These are phyloP conservation scores for Sminthopsis crassicaudata DNA, from an alignment of 2,113 vertebrate genomes.

Conservation along the genomic window DNA sequence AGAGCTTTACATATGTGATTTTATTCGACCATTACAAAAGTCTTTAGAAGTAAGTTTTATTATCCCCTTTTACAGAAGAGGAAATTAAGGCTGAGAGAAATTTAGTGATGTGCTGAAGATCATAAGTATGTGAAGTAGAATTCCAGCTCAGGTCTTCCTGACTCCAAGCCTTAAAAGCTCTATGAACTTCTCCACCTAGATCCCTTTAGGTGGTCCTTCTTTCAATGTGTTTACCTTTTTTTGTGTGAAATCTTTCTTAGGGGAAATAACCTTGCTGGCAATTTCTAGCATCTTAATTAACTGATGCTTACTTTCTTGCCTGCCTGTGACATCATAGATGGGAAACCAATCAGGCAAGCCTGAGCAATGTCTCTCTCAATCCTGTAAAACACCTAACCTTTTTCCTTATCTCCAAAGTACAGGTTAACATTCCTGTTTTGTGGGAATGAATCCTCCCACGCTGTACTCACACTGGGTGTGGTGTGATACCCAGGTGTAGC, in stretches of 20 bases:
- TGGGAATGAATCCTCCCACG: background rate
- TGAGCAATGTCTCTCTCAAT: background rate
- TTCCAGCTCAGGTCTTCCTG: background rate
- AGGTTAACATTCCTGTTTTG: background rate
- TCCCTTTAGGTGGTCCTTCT: background rate
- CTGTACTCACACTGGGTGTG: background rate
- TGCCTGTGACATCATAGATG: background rate
- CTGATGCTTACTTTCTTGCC: background rate
- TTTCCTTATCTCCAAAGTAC: background rate
- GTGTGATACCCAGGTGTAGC: background rate
- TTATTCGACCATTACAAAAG: background rate
- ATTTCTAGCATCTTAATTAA: background rate
- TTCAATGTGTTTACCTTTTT: background rate
- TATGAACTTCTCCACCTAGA: background rate
- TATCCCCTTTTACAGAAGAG: conserved; percentile 1
- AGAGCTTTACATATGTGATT: background rate
- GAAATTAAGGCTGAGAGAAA: conserved; percentile 2
- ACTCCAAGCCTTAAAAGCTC: background rate
- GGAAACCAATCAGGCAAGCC: background rate
- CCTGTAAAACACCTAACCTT: background rate
- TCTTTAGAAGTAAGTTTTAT: background rate
- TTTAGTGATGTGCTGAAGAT: background rate
- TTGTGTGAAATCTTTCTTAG: background rate
- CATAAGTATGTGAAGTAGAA: background rate
- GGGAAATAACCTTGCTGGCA: background rate